Evolutionary conservation across 2,797 vertebrate species (phyloP), one percentile per base, ranked within the genome.

Genomic region (Helostoma temminkii): DNA sequence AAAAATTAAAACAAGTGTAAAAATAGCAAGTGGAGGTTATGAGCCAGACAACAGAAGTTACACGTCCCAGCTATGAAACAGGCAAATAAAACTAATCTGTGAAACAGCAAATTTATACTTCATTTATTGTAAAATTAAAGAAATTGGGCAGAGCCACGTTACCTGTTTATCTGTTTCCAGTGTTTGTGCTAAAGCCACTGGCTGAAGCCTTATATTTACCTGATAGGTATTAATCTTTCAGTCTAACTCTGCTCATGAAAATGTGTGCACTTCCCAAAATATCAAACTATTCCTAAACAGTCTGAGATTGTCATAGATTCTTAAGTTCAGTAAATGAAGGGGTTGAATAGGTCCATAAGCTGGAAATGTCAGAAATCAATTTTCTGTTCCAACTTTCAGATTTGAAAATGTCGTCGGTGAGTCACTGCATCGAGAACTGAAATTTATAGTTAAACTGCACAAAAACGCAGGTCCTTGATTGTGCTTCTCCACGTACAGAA

Each of bases 401-500:
- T 50, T 58, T 63, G n/a, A 54, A 75, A 66, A 49, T 32, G 39
- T 60, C 25, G 9, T 42, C 10, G 30, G 28, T n/a, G 10, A 65
- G 55, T 74, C 76, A 72, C 76, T 86, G 70, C 76, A 76, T 66
- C 5, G 0, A 62, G 65, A 76, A 52, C 66, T 74, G 47, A 58
- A 74, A 47, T 24, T 16, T 42, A 24, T 11, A 58, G 45, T 56
- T 28, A 5, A 39, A 50, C 49, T 67, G 56, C 52, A 46, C 25
- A 42, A 8, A 22, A 4, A 5, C 28, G 52, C 37, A 32, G 21
- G 53, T 69, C 63, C 30, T n/a, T 37, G 34, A 67, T n/a, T 50
- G 16, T 58, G 43, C 32, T 15, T 36, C 26, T 75, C 21, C 42
- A 16, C 26, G 19, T 46, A 34, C 59, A 74, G 36, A 18, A 32